Evolutionary conservation across 1,140 invertebrate genomes (phyloP).

Genomic region (Dendrolimus punctatus): DNA sequence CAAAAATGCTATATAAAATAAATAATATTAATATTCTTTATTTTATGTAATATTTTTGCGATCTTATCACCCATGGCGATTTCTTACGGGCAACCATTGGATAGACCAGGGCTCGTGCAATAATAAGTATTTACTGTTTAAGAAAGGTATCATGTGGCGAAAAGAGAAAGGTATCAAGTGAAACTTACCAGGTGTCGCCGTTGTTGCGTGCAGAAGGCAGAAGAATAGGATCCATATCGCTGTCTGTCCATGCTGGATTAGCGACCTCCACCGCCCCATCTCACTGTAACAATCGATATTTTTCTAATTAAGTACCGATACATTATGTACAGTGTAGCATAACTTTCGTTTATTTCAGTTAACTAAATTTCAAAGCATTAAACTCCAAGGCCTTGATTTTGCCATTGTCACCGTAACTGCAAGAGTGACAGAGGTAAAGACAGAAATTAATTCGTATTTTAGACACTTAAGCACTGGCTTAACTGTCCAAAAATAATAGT

Average conservation of each 20-base stretch:
- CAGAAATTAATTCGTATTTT: too few species aligned
- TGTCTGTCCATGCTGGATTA: constrained; percentile 39
- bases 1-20: too few species aligned
- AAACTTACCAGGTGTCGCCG: constrained; percentile 48
- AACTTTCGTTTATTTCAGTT: too few species aligned
- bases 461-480: too few species aligned
- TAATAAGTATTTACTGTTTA: background rate
- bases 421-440: too few species aligned
- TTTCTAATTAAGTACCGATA: background rate
- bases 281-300: constrained; percentile 44
- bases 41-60: background rate
- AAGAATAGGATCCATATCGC: constrained; percentile 42
- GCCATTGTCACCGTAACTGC: too few species aligned
- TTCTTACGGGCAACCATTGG: too few species aligned
- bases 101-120: background rate
- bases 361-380: too few species aligned
- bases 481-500: too few species aligned
- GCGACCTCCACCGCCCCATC: constrained; percentile 60
- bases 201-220: constrained; percentile 33
- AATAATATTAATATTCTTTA: too few species aligned
- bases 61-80: background rate
- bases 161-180: background rate
- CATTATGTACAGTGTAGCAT: too few species aligned
- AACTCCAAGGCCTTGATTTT: too few species aligned
- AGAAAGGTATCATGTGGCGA: background rate